A percentile compares a stretch with the other conserved stretches of the same genome.
Conservation (phyloP, 1,140 invertebrate species). For the Homalodisca vitripennis region DNA sequence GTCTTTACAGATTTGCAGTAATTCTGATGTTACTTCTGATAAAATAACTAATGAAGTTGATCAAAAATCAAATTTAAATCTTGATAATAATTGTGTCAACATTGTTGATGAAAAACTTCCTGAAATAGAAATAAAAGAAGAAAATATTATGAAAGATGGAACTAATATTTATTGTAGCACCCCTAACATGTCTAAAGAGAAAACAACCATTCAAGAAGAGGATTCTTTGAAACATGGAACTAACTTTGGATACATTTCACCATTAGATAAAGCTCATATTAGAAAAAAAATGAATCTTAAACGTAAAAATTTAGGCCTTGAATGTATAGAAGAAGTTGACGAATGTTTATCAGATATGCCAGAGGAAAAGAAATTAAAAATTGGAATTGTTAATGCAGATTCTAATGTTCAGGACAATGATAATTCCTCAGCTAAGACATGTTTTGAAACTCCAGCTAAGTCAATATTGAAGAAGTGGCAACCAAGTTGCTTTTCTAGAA, state of each 20-base stretch:
- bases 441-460: constrained; percentile 11
- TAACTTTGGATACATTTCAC: neutral
- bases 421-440: neutral
- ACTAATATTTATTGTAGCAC: neutral
- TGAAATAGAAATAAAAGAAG: neutral
- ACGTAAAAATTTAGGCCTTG: neutral
- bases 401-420: neutral
- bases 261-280: neutral
- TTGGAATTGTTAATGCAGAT: neutral
- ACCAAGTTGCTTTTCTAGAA: neutral
- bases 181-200: neutral
- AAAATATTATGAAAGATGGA: neutral
- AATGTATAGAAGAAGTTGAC: constrained; percentile 4
- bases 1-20: neutral
- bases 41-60: neutral
- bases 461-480: constrained; percentile 6
- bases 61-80: neutral
- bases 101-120: neutral
- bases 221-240: no score
- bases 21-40: neutral
- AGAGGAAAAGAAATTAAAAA: constrained; percentile 4
- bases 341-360: neutral
- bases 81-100: neutral
- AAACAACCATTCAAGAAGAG: neutral
- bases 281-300: neutral